Conservation (phyloP, 2,113 vertebrate genomes). For the Cryptoleucopteryx plumbea region DNA sequence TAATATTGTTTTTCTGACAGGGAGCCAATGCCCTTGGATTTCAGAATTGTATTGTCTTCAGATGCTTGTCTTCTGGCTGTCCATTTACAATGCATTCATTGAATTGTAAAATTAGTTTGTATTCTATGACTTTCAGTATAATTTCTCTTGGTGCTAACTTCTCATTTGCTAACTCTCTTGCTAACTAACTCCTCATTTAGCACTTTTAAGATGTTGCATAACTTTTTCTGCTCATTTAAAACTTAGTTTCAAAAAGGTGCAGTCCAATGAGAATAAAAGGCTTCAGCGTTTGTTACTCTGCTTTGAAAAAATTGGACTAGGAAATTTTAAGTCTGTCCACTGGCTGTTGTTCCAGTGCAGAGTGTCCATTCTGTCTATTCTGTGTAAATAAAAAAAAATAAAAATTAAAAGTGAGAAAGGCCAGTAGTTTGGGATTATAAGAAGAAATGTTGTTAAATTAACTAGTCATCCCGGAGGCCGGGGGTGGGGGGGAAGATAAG, state of each 20-base stretch:
- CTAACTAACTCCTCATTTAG: background rate
- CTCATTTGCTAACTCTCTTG: background rate
- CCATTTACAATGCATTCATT: background rate
- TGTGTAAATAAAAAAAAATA: background rate
- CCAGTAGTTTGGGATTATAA: background rate
- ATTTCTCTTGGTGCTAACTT: background rate
- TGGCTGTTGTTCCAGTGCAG: background rate
- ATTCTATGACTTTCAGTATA: background rate
- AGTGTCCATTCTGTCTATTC: background rate
- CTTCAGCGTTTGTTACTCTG: background rate
- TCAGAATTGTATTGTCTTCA: background rate
- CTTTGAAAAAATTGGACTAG: background rate
- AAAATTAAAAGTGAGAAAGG: background rate
- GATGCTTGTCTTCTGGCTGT: background rate
- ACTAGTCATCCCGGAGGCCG: accelerated
- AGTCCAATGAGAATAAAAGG: background rate
- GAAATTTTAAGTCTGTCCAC: background rate
- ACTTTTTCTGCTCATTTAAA: background rate
- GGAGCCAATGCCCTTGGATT: background rate
- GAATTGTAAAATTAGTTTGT: background rate
- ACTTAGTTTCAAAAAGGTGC: background rate
- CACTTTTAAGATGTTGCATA: background rate
- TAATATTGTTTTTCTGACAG: background rate
- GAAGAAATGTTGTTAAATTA: background rate
- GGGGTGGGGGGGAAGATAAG: background rate